These are phyloP conservation scores for Athene noctua DNA, from an alignment of 2,113 vertebrate genomes.

Conservation along the genomic window DNA sequence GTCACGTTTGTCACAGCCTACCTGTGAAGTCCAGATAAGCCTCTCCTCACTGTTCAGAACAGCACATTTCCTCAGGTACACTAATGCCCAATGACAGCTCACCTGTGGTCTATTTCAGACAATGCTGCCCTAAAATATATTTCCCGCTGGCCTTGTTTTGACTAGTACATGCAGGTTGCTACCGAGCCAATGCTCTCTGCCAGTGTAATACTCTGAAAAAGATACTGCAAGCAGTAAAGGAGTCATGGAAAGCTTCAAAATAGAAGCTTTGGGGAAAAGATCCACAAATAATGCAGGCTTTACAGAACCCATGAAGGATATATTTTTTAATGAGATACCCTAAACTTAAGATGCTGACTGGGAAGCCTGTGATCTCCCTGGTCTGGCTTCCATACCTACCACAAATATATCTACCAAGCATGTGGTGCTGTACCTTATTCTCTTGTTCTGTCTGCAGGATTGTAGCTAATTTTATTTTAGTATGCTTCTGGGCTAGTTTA, in stretches of 20 bases:
- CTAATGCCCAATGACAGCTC: not conserved
- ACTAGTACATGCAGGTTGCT: not conserved
- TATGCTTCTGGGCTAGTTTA: not conserved
- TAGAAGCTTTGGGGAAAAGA: not conserved
- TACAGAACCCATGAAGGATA: not conserved
- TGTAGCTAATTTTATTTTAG: not conserved
- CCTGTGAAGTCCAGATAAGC: constrained; percentile 23
- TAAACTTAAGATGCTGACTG: not conserved
- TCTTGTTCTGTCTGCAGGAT: not conserved
- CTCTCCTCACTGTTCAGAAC: not conserved
- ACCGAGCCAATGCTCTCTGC: not conserved
- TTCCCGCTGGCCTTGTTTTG: not conserved
- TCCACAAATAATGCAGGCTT: not conserved
- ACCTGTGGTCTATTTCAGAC: not conserved
- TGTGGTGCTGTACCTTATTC: not conserved
- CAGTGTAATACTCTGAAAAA: not conserved
- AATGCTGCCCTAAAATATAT: not conserved
- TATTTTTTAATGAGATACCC: not conserved
- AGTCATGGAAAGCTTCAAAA: not conserved
- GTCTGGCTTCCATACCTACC: not conserved
- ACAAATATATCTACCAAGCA: not conserved
- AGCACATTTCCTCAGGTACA: not conserved
- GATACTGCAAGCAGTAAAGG: not conserved
- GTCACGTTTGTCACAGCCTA: not conserved
- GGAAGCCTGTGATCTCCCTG: not conserved